Evolutionary conservation across 1,140 invertebrate genomes (phyloP), one percentile per base, ranked within the genome.

Genomic region (Penaeus indicus): DNA sequence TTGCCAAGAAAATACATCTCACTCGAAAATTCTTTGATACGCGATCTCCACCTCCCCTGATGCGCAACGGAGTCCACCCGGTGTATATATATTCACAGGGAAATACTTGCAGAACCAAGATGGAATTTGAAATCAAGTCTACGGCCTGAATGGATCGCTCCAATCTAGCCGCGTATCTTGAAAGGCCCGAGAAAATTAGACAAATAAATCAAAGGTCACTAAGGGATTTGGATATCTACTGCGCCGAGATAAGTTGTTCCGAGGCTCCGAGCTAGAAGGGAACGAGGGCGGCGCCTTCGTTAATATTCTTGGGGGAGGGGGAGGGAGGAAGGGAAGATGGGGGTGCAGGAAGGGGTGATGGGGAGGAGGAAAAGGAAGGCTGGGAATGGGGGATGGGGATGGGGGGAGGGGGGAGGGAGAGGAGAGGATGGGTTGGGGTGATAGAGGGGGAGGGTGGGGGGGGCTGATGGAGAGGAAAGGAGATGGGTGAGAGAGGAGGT

Each of bases 161-260:
- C 80, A 63, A 82, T 63, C 61, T 64, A 16, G 27, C 27, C 60
- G 60, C 61, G 63, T 82, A 32, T 82, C 62, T 62, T 62, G 54
- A 63, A 82, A 38, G 63, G 47, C 60, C 63, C 25, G 61, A 82
- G 80, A 82, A 82, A 82, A 82, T 82, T 82, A 82, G 63, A 32
- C 60, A 63, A 27, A 82, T 82, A 82, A 27, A 82, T 82, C 80
- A 82, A 54, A 38, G 80, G 80, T 27, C 60, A 64, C 25, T 32
- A 62, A 63, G 62, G 80, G 61, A 82, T 82, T 82, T n/a, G 60
- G 16, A 82, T 82, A 32, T 62, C 80, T 82, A 38, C 61, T 63
- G 63, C 54, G 38, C 60, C 60, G 54, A 19, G 80, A 82, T 62
- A 54, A 54, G 54, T 13, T 54, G 54, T 32, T 63, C 38, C 25